These are phyloP conservation scores for Creontiades dilutus DNA, from an alignment of 2,888 invertebrate species.

Conservation along the genomic window DNA sequence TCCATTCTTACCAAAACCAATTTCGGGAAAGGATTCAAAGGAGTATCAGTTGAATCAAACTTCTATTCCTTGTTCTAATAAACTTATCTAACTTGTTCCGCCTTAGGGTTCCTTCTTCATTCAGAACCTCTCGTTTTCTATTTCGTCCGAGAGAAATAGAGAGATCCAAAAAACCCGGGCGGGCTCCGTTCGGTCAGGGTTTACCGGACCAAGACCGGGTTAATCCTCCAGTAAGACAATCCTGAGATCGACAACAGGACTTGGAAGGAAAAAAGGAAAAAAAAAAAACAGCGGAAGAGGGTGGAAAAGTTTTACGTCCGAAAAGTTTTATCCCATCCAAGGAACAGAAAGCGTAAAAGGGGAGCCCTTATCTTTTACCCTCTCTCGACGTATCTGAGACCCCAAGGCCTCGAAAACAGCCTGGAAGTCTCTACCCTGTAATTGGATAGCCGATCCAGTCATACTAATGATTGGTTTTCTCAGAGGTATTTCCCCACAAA, in stretches of 20 bases:
- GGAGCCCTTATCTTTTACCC: constrained; percentile 15
- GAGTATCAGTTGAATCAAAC: too few relatives aligned
- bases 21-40: too few relatives aligned
- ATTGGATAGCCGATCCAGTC: constrained; percentile 61
- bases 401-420: background rate
- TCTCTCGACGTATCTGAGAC: background rate
- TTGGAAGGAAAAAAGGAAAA: background rate
- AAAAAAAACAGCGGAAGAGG: background rate
- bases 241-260: background rate
- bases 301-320: constrained; percentile 3
- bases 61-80: too few relatives aligned
- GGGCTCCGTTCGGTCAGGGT: background rate
- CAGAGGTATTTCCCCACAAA: background rate
- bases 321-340: background rate
- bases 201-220: constrained; percentile 5
- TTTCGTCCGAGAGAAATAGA: background rate
- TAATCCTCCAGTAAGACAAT: constrained; percentile 20
- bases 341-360: constrained; percentile 4
- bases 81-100: too few relatives aligned
- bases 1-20: too few relatives aligned
- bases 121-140: background rate
- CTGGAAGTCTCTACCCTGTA: constrained; percentile 6
- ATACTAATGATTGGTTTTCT: constrained; percentile 58
- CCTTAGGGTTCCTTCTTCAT: background rate
- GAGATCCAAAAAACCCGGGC: background rate